phyloP scores from a whole-genome alignment of 2,888 invertebrate species.

The Morpho achilles region DNA sequence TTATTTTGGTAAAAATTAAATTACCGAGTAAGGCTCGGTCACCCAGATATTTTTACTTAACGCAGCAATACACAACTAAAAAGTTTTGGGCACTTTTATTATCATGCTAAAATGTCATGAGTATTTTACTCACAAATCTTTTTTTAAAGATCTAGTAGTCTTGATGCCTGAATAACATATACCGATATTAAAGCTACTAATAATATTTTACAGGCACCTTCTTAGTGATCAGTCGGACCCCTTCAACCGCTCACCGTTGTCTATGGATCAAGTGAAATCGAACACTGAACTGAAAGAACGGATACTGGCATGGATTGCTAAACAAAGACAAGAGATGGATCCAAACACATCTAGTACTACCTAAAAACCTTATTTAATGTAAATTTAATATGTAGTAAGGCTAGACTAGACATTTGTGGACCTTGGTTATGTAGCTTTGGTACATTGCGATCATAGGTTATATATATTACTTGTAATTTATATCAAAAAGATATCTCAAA shows the following conservation, averaged over 20 bases:
- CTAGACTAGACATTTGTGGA: background rate
- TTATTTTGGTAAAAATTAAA: too few species aligned
- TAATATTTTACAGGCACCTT: conserved; percentile 81
- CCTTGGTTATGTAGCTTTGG: background rate
- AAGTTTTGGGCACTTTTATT: too few species aligned
- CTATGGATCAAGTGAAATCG: conserved; percentile 94
- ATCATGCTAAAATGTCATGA: too few species aligned
- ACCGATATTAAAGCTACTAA: background rate
- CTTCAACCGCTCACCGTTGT: conserved; percentile 94
- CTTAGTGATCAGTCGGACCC: conserved; percentile 97
- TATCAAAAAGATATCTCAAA: too few species aligned
- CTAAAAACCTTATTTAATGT: conserved; percentile 10
- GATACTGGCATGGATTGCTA: conserved; percentile 89
- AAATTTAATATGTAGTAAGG: background rate
- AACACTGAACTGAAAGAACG: conserved; percentile 86
- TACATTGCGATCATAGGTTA: background rate
- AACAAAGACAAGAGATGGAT: conserved; percentile 70
- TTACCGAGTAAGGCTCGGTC: too few species aligned
- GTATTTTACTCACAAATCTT: too few species aligned
- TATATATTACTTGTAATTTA: too few species aligned
- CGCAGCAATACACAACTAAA: too few species aligned
- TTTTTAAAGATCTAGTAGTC: too few species aligned
- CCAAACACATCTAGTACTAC: conserved; percentile 35
- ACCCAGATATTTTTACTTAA: too few species aligned
- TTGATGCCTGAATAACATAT: too few species aligned